Base-by-base conservation (phyloP, 2,797 vertebrate species). In the Myotis vivesi region DNA sequence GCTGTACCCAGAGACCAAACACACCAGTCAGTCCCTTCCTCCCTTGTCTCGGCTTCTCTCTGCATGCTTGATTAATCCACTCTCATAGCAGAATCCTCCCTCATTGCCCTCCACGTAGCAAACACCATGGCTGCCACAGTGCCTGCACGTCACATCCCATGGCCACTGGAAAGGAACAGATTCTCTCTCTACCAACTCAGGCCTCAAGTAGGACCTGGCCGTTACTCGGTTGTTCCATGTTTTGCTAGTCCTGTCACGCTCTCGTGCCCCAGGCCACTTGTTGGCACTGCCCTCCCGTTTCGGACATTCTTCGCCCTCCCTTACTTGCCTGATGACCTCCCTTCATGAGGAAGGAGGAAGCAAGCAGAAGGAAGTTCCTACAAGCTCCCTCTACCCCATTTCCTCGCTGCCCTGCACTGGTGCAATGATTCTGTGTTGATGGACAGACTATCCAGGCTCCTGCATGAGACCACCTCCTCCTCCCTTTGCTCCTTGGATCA, bases 201-300 rank as follows among this genome's bases (percentile, higher is more conserved):
- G 4, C 49, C 2, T 1, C 13, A 0, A 23, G 10, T 0, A 19
- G 57, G 8, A 11, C 51, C 33, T 71, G 4, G 0, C 13, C 3
- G 53, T 46, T 8, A 2, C 71, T 2, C 0, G 0, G 0, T 15
- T 0, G 1, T 0, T 1, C 36, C 1, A 1, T 15, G 1, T 38
- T 44, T 36, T 22, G 30, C 41, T 7, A 3, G 36, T 64, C 62
- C 1, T 1, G 20, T n/a, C 12, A 12, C 53, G 69, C 59, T 53
- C 0, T 23, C 4, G 3, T 0, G 7, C 10, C 49, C 1, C 5
- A 36, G 55, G 22, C n/a, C 10, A 1, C 8, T 1, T 12, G 51
- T 38, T 46, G 0, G 1, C 57, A 4, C n/a, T 4, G 25, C 23
- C 17, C 17, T 53, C 13, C 33, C 2, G 2, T 49, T 22, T 19